phyloP scores from a whole-genome alignment of 2,113 vertebrate genomes.

The Hiodon alosoides region DNA sequence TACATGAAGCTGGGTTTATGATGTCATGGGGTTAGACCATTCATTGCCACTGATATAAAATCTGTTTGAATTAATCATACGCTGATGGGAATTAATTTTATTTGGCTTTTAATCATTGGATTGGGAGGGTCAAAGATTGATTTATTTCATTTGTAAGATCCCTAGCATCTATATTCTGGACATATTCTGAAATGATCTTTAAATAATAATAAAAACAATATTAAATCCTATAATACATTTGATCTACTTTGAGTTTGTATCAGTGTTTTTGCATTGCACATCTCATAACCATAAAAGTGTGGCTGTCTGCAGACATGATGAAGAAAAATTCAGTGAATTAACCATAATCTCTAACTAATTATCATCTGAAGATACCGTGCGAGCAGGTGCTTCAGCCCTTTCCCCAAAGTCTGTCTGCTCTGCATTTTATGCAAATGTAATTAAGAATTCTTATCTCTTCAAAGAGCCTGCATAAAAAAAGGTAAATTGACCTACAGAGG shows the following conservation, averaged over 20 bases:
- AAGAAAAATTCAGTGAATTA: conserved; percentile 1
- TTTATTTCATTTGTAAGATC: too few species aligned
- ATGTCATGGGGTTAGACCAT: too few species aligned
- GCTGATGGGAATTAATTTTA: too few species aligned
- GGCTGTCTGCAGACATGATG: not conserved
- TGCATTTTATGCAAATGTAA: conserved; percentile 9
- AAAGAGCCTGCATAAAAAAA: conserved; percentile 6
- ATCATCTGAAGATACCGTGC: not conserved
- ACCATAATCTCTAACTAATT: not conserved
- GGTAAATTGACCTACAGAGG: conserved; percentile 7
- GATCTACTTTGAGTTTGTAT: not conserved
- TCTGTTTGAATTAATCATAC: too few species aligned
- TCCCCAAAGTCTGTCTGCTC: not conserved
- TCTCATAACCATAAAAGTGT: not conserved
- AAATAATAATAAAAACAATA: too few species aligned
- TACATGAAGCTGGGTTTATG: too few species aligned
- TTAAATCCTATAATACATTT: too few species aligned
- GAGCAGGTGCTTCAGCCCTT: not conserved
- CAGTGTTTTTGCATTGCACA: not conserved
- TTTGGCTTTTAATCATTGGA: too few species aligned
- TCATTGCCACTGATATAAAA: too few species aligned
- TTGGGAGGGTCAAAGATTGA: too few species aligned
- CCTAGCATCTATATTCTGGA: too few species aligned
- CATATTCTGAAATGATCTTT: too few species aligned
- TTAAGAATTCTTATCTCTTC: conserved; percentile 13